Base-by-base conservation (phyloP, 2,797 vertebrate species). In the Molossus alvarezi region DNA sequence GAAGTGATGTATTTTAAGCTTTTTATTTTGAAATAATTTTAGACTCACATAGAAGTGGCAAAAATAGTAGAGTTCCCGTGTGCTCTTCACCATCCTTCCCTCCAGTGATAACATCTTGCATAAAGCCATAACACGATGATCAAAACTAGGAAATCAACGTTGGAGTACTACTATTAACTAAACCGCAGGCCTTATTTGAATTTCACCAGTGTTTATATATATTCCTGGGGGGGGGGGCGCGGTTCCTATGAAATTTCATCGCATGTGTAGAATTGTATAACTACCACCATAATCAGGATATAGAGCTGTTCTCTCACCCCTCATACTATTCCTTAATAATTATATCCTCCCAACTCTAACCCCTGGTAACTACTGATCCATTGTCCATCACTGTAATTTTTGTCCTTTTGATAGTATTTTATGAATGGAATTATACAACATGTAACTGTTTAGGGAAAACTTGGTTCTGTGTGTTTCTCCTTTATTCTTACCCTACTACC, bases 31-130 rank as follows among this genome's bases (percentile, higher is more conserved):
- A 41, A 83, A 53, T 67, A 62, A 37, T 20, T 90, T 72, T 37
- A 77, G 51, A 67, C 58, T 92, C 60, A 58, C 60, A 65, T 12
- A 75, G 27, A 85, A 65, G 60, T 92, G n/a, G 57, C 90, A 48
- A 48, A 92, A 77, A 21, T 37, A 93, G 45, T 37, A 71, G 23
- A 65, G 33, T 79, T 60, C 41, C 65, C 13, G 6, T n/a, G 23
- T 72, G 37, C 12, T 23, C 18, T 60, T 80, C 21, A 37, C 55
- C 55, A 3, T 37, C 71, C 37, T 77, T 62, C 8, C 15, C 33
- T 41, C 41, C 25, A 15, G 21, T 73, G 67, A 64, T 53, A 62
- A 73, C 45, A 76, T 48, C 53, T 71, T 48, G 33, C 12, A 41
- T 83, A 73, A 53, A 53, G 62, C 41, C n/a, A 29, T 51, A 93